Conservation (phyloP, 2,113 vertebrate genomes). For the Cephalopholis sonnerati region DNA sequence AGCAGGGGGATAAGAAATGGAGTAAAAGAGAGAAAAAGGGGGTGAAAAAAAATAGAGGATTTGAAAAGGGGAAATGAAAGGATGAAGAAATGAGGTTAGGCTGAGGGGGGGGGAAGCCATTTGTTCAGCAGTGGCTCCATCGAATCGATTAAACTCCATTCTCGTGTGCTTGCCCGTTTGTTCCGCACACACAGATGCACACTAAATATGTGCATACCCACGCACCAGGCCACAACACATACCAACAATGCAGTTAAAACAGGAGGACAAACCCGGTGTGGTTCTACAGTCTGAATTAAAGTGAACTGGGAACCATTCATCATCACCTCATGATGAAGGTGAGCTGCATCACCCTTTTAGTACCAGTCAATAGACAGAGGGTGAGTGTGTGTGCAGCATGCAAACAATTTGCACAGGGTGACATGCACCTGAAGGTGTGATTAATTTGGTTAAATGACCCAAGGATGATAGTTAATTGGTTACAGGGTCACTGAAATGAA, state of each 20-base stretch:
- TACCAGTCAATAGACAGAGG: neutral
- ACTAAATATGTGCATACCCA: neutral
- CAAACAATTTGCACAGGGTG: neutral
- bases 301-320: neutral
- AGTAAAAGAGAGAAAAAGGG: neutral
- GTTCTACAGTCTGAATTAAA: neutral
- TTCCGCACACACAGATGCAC: conserved; percentile 3
- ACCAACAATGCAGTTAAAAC: neutral
- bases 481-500: neutral
- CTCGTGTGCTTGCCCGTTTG: conserved; percentile 9
- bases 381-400: neutral
- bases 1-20: conserved; percentile 2
- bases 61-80: conserved; percentile 15
- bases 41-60: neutral
- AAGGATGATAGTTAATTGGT: neutral
- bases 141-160: conserved; percentile 43
- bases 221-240: neutral
- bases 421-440: neutral
- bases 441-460: conserved; percentile 1
- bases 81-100: conserved; percentile 40
- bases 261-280: neutral
- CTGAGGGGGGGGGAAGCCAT: conserved; percentile 12
- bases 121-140: conserved; percentile 41
- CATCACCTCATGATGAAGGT: neutral
- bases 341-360: no score